Conservation (phyloP, 2,113 vertebrate genomes). For the Platycercus adscitus region DNA sequence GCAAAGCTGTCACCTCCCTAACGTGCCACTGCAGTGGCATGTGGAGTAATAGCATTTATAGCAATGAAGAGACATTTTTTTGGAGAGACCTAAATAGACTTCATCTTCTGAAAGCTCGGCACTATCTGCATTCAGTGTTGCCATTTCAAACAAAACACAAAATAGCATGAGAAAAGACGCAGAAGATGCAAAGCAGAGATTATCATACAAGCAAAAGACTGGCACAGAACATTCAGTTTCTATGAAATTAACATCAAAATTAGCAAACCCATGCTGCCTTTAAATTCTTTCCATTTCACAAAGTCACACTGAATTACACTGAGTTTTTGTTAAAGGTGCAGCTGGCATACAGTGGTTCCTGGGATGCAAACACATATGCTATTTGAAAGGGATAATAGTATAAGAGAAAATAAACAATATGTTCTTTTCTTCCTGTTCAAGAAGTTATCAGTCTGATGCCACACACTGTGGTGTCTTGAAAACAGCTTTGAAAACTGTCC, state of each 20-base stretch:
- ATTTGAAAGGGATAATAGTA: background rate
- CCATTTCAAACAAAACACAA: background rate
- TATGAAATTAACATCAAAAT: conserved; percentile 52
- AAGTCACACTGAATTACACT: background rate
- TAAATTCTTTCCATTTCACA: conserved; percentile 1
- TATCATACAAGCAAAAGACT: background rate
- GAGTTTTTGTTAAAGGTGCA: conserved; percentile 19
- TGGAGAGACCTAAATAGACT: background rate
- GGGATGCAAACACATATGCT: background rate
- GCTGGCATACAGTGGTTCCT: background rate
- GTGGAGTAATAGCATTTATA: background rate
- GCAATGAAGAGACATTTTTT: background rate
- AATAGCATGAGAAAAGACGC: background rate
- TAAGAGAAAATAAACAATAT: background rate
- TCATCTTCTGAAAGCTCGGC: background rate
- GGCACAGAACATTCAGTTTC: conserved; percentile 27
- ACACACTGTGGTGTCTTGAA: background rate
- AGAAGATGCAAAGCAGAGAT: conserved; percentile 22
- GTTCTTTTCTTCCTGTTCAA: background rate
- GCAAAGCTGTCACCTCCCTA: conserved; percentile 11
- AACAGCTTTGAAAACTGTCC: background rate
- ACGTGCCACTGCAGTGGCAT: background rate
- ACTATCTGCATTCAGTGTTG: background rate
- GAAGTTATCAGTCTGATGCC: background rate
- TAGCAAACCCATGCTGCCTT: background rate